Percentiles rank a stretch among this genome's conserved stretches.
Evolutionary conservation across 2,797 vertebrate genomes (phyloP).

Genomic region (Myotis vivesi): DNA sequence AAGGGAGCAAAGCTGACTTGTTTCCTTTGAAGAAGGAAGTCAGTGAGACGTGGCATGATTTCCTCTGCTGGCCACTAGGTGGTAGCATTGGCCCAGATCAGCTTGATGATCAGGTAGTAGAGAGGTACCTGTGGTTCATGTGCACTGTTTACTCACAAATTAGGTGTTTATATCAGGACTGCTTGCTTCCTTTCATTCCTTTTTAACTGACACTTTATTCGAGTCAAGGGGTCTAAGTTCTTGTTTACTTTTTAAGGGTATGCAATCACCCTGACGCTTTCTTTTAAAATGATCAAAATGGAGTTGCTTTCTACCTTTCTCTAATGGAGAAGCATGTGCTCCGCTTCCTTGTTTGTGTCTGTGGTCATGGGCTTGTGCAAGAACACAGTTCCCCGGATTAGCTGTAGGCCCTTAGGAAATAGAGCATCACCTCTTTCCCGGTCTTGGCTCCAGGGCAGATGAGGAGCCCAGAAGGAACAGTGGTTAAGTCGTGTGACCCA

Average conservation of each 20-base stretch:
- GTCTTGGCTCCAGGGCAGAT: neutral
- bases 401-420: neutral
- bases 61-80: constrained; percentile 63
- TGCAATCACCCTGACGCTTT: neutral
- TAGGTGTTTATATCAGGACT: neutral
- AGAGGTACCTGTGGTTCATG: neutral
- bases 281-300: neutral
- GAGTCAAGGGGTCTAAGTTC: neutral
- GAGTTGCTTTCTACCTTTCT: neutral
- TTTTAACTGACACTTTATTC: neutral
- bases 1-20: neutral
- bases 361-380: neutral
- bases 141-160: neutral
- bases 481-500: neutral
- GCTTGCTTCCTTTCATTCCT: neutral
- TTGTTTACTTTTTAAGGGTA: neutral
- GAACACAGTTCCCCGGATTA: neutral
- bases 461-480: neutral
- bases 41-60: neutral
- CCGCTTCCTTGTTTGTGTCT: too few relatives aligned
- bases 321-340: neutral
- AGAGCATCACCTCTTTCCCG: neutral
- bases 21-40: neutral
- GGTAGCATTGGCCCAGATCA: constrained; percentile 58
- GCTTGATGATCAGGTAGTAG: neutral